These are phyloP conservation scores for Carabus problematicus DNA, from an alignment of 2,888 invertebrate genomes.

Conservation along the genomic window DNA sequence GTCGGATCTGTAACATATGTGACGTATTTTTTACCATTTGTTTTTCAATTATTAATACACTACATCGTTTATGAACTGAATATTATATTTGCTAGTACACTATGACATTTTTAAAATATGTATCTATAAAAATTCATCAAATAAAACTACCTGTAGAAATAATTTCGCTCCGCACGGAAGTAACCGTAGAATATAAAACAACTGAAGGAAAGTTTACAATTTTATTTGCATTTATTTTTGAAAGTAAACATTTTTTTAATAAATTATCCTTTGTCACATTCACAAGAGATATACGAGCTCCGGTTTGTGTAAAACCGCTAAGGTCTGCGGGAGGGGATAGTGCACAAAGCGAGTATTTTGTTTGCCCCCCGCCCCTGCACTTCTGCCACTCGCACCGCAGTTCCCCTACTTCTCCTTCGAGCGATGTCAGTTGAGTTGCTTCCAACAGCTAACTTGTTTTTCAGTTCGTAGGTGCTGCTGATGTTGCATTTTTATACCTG, in stretches of 20 bases:
- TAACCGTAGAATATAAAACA: not conserved
- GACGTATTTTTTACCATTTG: no score
- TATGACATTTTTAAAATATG: no score
- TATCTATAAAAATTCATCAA: no score
- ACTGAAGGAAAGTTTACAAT: not conserved
- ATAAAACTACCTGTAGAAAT: no score
- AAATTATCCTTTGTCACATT: conserved; percentile 2
- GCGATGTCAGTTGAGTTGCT: conserved; percentile 15
- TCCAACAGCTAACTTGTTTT: conserved; percentile 19
- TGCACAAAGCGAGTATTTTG: conserved; percentile 29
- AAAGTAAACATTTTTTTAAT: not conserved
- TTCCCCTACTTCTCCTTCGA: conserved; percentile 1
- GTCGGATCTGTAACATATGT: no score
- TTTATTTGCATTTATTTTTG: no score
- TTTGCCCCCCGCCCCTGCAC: conserved; percentile 15
- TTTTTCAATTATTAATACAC: no score
- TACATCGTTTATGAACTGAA: no score
- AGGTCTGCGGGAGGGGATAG: conserved; percentile 13
- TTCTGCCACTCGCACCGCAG: not conserved
- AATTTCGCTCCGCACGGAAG: no score
- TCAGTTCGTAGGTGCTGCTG: conserved; percentile 22
- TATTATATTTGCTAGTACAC: no score
- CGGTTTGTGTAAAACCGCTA: conserved; percentile 20
- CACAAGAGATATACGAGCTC: conserved; percentile 6
- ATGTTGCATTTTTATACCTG: conserved; percentile 20